phyloP scores from a whole-genome alignment of 2,888 invertebrate genomes.

The Leptura quadrifasciata region DNA sequence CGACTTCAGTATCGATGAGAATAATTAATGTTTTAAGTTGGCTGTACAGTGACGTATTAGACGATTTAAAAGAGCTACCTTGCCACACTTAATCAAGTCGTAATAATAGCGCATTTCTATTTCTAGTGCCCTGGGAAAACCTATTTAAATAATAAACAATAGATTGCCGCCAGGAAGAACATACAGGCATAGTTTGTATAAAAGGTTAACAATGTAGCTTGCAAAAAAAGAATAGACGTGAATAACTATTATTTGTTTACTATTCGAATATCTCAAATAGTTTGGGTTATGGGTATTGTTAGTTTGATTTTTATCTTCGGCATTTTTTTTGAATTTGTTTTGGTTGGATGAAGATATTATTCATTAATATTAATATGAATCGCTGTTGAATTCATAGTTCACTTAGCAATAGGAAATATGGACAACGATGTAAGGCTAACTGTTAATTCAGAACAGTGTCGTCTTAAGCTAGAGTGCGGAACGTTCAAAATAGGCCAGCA shows the following conservation, averaged over 20 bases:
- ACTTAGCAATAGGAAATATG: neutral
- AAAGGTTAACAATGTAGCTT: constrained; percentile 1
- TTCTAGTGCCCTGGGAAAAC: neutral
- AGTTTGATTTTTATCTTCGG: neutral
- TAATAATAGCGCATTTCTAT: neutral
- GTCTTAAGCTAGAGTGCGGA: neutral
- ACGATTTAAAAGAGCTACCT: neutral
- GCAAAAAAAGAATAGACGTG: neutral
- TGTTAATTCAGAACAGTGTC: neutral
- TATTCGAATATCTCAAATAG: constrained; percentile 15
- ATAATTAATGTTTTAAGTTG: neutral
- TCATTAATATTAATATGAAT: constrained; percentile 2
- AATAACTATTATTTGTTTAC: constrained; percentile 11
- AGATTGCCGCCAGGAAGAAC: neutral
- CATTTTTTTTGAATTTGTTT: neutral
- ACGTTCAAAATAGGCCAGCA: neutral
- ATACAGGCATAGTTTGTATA: neutral
- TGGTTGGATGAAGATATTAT: constrained; percentile 15
- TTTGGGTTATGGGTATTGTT: constrained; percentile 15
- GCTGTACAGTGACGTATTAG: neutral
- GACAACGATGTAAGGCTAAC: neutral
- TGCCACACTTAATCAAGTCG: neutral
- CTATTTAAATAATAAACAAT: neutral
- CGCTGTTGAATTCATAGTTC: neutral
- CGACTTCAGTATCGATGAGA: neutral